Percentiles rank a stretch among this genome's conserved stretches.
Evolutionary conservation across 1,140 invertebrate species (phyloP).

Genomic region (Gonioctena quinquepunctata): DNA sequence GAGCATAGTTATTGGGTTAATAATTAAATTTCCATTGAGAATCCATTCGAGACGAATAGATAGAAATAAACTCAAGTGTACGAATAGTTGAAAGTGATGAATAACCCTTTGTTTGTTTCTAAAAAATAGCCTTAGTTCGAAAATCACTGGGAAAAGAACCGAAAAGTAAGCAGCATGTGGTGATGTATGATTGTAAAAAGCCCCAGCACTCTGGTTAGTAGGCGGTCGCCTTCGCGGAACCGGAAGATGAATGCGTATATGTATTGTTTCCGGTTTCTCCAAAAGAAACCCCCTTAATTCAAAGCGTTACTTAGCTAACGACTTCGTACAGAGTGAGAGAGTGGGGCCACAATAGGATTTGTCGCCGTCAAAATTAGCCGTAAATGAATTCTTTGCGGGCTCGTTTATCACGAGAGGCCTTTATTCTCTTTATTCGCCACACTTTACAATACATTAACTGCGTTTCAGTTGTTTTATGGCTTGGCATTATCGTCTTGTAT

Average conservation of each 20-base stretch:
- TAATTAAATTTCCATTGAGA: too few relatives aligned
- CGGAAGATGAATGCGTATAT: conserved; percentile 56
- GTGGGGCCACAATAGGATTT: conserved; percentile 45
- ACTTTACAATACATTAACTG: conserved; percentile 28
- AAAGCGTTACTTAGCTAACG: conserved; percentile 54
- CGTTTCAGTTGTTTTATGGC: conserved; percentile 20
- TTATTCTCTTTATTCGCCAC: conserved; percentile 38
- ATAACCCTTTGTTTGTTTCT: background rate
- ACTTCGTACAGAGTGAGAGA: conserved; percentile 41
- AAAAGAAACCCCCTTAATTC: conserved; percentile 55
- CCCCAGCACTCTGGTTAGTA: conserved; percentile 18
- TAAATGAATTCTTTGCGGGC: conserved; percentile 51
- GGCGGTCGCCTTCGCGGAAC: conserved; percentile 19
- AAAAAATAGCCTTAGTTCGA: background rate
- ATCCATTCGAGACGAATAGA: too few relatives aligned
- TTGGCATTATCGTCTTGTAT: conserved; percentile 1
- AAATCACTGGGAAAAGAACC: conserved; percentile 16
- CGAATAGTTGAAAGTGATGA: background rate
- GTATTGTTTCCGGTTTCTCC: conserved; percentile 53
- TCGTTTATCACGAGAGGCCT: conserved; percentile 48
- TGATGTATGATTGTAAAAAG: conserved; percentile 43
- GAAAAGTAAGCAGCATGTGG: conserved; percentile 27
- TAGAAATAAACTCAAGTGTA: too few relatives aligned
- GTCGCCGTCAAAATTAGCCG: conserved; percentile 50
- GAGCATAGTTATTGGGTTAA: too few relatives aligned